Evolutionary conservation across 2,888 invertebrate species (phyloP), one percentile per base, ranked within the genome.

Genomic region (Lamproptera curius): DNA sequence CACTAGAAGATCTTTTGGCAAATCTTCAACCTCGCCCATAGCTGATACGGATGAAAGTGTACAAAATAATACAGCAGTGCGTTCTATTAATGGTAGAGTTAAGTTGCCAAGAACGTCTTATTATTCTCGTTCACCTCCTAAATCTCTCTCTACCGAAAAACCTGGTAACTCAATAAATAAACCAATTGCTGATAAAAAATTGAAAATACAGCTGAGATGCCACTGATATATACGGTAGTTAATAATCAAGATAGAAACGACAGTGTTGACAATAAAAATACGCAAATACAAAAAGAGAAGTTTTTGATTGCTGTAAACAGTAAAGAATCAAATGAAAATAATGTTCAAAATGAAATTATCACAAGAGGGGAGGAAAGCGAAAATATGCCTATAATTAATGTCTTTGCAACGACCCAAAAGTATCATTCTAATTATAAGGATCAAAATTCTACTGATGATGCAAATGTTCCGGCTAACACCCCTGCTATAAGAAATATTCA

Each of bases 391-490:
- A 41, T 67, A 3, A 49, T 69, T 10, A 69, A 65, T 31, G 51
- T 62, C 17, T 59, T 63, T 23, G 58, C 70, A 17, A 70, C 74
- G n/a, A 79, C 73, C 42, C 67, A 71, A 49, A 85, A 76, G 57
- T 86, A 77, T 51, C 86, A 85, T 43, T 70, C 85, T 5, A 83
- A 74, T 57, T 85, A 73, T 44, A 83, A 80, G 57, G 71, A 79
- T 34, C 57, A 67, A 15, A 66, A 62, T 38, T 50, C 60, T 8
- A 58, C 53, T 9, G 52, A 36, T 14, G 38, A 56, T 11, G 61
- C 62, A 42, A 70, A 55, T 58, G 66, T 53, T 66, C 66, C 72
- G 17, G 67, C 67, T 13, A n/a, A n/a, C n/a, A 65, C 67, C 28
- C 72, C 76, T n/a, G 65, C 72, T 6, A 79, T 86, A 35, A 76